Conservation (phyloP, 2,797 vertebrate genomes). For the Iguana delicatissima region DNA sequence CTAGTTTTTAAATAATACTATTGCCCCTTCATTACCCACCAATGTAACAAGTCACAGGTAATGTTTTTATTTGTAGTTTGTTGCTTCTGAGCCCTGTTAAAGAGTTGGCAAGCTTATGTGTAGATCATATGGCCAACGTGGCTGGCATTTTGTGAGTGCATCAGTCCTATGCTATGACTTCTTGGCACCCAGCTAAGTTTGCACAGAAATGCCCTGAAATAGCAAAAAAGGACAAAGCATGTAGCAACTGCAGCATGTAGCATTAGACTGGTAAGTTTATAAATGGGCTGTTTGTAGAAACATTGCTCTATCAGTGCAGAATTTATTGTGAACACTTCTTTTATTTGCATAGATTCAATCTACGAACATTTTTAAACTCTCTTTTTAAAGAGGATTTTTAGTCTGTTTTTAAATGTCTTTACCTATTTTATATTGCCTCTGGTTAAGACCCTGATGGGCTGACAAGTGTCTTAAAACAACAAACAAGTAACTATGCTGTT, state of each 20-base stretch:
- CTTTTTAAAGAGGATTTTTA: too few relatives aligned
- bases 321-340: not conserved
- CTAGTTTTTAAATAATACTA: too few relatives aligned
- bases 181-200: not conserved
- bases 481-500: not conserved
- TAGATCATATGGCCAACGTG: not conserved
- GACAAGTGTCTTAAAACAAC: not conserved
- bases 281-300: not conserved
- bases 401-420: not conserved
- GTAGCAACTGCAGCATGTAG: not conserved
- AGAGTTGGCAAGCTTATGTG: not conserved
- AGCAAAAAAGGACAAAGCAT: not conserved
- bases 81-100: too few relatives aligned
- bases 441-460: not conserved
- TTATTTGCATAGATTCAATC: too few relatives aligned
- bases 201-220: not conserved
- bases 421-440: not conserved
- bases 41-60: too few relatives aligned
- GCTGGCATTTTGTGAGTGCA: too few relatives aligned
- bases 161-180: not conserved
- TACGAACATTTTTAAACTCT: too few relatives aligned
- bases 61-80: too few relatives aligned
- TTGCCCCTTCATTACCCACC: too few relatives aligned
- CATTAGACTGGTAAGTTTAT: not conserved
- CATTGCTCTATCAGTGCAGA: not conserved